A percentile compares a stretch with the other conserved stretches of the same genome.
Evolutionary conservation across 1,140 invertebrate species (phyloP).

Genomic region (Musca vetustissima): DNA sequence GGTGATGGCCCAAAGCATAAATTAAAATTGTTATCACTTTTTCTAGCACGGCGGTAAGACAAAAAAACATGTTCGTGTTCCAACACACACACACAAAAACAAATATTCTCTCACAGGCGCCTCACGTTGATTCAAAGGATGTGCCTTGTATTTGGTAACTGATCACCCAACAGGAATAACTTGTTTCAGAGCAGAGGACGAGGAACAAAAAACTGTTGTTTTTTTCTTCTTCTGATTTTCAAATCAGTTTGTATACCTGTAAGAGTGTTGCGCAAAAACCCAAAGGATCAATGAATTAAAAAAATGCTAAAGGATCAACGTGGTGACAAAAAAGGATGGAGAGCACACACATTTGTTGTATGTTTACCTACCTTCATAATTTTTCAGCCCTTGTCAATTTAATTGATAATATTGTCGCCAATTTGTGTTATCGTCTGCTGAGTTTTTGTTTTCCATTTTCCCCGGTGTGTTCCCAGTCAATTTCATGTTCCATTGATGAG

Average conservation of each 20-base stretch:
- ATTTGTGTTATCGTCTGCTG: slow-evolving; percentile 19
- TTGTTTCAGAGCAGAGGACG: neutral
- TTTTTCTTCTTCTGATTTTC: neutral
- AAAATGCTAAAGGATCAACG: neutral
- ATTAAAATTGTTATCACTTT: slow-evolving; percentile 20
- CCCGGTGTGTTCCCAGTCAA: no score
- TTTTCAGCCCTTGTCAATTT: slow-evolving; percentile 1
- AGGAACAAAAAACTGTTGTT: neutral
- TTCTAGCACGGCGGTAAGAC: neutral
- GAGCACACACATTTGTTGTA: neutral
- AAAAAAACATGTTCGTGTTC: slow-evolving; percentile 1
- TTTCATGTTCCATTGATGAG: no score
- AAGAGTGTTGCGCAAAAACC: neutral
- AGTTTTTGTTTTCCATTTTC: no score
- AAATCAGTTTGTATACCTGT: neutral
- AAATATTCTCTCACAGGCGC: slow-evolving; percentile 28
- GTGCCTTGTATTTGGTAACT: neutral
- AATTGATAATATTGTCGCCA: slow-evolving; percentile 26
- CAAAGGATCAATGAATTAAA: slow-evolving; percentile 22
- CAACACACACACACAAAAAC: neutral
- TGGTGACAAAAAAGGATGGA: neutral
- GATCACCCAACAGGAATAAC: slow-evolving; percentile 7
- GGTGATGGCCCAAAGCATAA: neutral
- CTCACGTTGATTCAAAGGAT: slow-evolving; percentile 22
- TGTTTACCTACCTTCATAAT: slow-evolving; percentile 9